Evolutionary conservation across 2,113 vertebrate genomes (phyloP).

Genomic region (Cephalopholis sonnerati): DNA sequence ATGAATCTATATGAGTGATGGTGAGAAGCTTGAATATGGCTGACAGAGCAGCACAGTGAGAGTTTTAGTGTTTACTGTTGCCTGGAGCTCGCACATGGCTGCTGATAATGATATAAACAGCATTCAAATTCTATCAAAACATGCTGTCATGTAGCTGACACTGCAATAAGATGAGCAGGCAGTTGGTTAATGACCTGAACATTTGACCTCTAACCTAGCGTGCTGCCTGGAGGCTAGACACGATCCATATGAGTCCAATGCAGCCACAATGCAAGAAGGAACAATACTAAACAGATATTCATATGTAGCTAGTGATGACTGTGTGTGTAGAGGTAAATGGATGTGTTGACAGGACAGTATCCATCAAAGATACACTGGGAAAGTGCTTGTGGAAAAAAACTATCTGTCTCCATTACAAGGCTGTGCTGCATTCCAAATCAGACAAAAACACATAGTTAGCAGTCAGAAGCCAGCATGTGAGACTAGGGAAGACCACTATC

Average conservation of each 20-base stretch:
- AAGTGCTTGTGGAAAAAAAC: conserved; percentile 35
- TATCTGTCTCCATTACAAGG: conserved; percentile 53
- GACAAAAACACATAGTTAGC: conserved; percentile 24
- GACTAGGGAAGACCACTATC: not conserved
- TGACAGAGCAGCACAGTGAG: conserved; percentile 48
- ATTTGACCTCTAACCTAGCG: conserved; percentile 54
- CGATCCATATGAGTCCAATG: conserved; percentile 45
- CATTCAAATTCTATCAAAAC: conserved; percentile 48
- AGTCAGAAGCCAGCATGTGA: conserved; percentile 7
- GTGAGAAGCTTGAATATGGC: conserved; percentile 33
- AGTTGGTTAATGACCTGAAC: conserved; percentile 54
- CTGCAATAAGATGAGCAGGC: conserved; percentile 51
- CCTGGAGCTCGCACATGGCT: conserved; percentile 31
- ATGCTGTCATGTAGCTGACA: conserved; percentile 53
- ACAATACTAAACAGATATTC: conserved; percentile 8
- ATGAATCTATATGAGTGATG: conserved; percentile 36
- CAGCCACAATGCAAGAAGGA: not conserved
- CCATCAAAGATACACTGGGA: conserved; percentile 42
- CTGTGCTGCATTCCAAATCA: conserved; percentile 29
- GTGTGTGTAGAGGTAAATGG: conserved; percentile 41
- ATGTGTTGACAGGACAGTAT: conserved; percentile 49
- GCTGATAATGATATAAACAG: conserved; percentile 39
- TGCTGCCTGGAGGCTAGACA: conserved; percentile 49
- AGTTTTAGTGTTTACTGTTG: conserved; percentile 18
- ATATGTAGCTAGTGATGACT: conserved; percentile 31